Percentiles rank a stretch among this genome's conserved stretches.
Evolutionary conservation across 2,888 invertebrate species (phyloP).

Genomic region (Cheilosia grossa): DNA sequence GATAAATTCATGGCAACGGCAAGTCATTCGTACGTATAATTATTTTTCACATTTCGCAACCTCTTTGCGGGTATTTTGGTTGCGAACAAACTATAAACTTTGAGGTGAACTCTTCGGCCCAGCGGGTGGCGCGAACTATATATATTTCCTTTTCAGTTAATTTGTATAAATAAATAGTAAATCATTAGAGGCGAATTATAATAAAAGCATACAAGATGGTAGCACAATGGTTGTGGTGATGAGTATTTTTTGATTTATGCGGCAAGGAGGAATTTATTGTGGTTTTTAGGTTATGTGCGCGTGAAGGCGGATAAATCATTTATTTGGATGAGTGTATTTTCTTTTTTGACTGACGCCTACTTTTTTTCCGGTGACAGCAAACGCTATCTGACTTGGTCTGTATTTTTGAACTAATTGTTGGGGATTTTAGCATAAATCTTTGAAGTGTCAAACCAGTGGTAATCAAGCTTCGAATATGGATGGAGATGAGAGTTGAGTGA

Average conservation of each 20-base stretch:
- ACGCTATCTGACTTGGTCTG: not conserved
- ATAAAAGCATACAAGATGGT: conserved; percentile 28
- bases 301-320: conserved; percentile 29
- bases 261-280: conserved; percentile 49
- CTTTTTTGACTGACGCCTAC: conserved; percentile 61
- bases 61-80: conserved; percentile 9
- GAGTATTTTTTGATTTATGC: conserved; percentile 64
- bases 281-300: conserved; percentile 24
- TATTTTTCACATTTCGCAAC: not conserved
- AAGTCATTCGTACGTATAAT: not conserved
- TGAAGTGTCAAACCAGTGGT: not conserved
- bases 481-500: not conserved
- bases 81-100: not conserved
- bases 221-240: conserved; percentile 65
- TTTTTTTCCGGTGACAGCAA: conserved; percentile 4
- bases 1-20: not conserved
- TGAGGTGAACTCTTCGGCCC: conserved; percentile 40
- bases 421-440: conserved; percentile 19
- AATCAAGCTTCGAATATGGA: conserved; percentile 8
- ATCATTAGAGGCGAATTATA: conserved; percentile 38
- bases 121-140: conserved; percentile 56
- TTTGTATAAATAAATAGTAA: conserved; percentile 71
- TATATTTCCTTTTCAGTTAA: conserved; percentile 35
- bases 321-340: conserved; percentile 20
- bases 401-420: conserved; percentile 17